phyloP scores from a whole-genome alignment of 2,888 invertebrate genomes.

The Antheraea yamamai region DNA sequence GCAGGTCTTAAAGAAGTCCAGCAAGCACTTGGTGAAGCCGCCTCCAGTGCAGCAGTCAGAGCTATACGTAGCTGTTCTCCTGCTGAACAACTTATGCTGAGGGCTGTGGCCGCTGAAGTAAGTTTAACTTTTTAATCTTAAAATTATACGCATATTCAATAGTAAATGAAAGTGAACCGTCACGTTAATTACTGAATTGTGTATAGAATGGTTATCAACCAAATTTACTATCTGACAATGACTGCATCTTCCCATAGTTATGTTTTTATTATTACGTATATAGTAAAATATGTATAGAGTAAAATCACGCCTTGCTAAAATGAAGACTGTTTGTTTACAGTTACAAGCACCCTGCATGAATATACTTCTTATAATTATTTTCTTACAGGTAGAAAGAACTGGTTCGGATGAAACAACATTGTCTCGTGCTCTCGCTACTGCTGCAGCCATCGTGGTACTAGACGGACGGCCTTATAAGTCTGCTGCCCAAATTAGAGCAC shows the following conservation, averaged over 20 bases:
- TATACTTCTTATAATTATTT: background rate
- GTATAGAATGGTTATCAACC: too few relatives aligned
- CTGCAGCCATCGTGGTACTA: slow-evolving; percentile 88
- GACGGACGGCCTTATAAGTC: slow-evolving; percentile 68
- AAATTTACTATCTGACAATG: too few relatives aligned
- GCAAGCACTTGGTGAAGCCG: slow-evolving; percentile 92
- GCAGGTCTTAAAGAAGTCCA: slow-evolving; percentile 81
- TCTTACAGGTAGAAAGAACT: slow-evolving; percentile 85
- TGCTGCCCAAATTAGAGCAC: slow-evolving; percentile 63
- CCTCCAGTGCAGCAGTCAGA: slow-evolving; percentile 91
- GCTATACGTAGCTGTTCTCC: slow-evolving; percentile 91
- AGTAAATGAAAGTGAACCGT: background rate
- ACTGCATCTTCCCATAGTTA: too few relatives aligned
- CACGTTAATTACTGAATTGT: too few relatives aligned
- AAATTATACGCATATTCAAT: background rate
- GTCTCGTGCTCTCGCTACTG: slow-evolving; percentile 85
- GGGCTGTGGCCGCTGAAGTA: slow-evolving; percentile 92
- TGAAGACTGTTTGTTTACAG: background rate
- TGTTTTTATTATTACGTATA: too few relatives aligned
- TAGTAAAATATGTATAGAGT: too few relatives aligned
- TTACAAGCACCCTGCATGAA: background rate
- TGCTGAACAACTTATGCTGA: slow-evolving; percentile 89
- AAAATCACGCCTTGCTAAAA: too few relatives aligned
- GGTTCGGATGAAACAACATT: slow-evolving; percentile 94
- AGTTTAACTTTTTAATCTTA: background rate